Evolutionary conservation across 2,888 invertebrate genomes (phyloP).

Genomic region (Orthosia cruda): DNA sequence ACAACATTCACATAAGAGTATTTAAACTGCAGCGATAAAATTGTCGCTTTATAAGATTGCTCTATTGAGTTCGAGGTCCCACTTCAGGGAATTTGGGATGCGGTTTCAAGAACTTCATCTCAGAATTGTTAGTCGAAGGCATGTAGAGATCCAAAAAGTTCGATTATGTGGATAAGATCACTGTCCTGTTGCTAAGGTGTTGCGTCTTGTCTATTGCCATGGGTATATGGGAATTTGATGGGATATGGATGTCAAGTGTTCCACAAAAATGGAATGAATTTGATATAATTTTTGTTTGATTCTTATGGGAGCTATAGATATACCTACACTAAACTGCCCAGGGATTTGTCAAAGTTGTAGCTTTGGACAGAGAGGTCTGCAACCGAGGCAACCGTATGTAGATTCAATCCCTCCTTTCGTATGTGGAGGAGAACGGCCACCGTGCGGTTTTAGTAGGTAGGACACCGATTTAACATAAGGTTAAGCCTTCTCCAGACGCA

Average conservation of each 20-base stretch:
- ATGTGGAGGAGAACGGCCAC: background rate
- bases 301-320: background rate
- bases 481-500: background rate
- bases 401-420: background rate
- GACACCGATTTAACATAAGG: background rate
- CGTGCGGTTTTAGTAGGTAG: background rate
- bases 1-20: constrained; percentile 8
- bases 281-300: background rate
- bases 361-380: too few species aligned
- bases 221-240: background rate
- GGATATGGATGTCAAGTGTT: constrained; percentile 4
- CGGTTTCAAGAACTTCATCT: constrained; percentile 70
- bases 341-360: background rate
- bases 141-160: constrained; percentile 53
- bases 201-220: constrained; percentile 17
- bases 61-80: constrained; percentile 73
- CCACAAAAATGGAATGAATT: constrained; percentile 16
- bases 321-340: too few species aligned
- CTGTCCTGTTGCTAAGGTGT: constrained; percentile 30
- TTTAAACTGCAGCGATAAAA: constrained; percentile 35
- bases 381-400: background rate
- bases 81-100: constrained; percentile 75
- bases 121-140: constrained; percentile 61
- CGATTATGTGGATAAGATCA: constrained; percentile 30
- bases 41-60: constrained; percentile 72